These are phyloP conservation scores for Plebejus anna DNA, from an alignment of 2,888 invertebrate genomes.

Conservation along the genomic window DNA sequence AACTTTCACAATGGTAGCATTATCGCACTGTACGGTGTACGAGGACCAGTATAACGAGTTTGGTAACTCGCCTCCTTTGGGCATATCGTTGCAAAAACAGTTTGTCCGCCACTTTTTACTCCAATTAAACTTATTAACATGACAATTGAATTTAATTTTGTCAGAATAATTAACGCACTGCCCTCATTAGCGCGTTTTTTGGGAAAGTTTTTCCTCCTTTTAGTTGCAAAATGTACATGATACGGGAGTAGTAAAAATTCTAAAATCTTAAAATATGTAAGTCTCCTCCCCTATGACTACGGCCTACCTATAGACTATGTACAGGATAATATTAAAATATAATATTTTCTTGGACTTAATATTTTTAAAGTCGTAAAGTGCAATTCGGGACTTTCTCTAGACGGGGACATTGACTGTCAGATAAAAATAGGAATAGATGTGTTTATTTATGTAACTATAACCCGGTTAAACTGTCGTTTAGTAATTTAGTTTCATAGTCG, in stretches of 20 bases:
- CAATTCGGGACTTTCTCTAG: constrained; percentile 46
- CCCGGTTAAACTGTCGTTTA: constrained; percentile 69
- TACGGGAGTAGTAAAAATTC: no score
- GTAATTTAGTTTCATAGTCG: constrained; percentile 44
- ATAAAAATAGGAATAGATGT: constrained; percentile 67
- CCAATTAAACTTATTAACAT: constrained; percentile 10
- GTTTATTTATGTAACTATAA: constrained; percentile 75
- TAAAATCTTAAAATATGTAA: no score
- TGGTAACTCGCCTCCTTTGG: not conserved
- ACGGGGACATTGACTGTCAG: constrained; percentile 58
- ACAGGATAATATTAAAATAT: no score
- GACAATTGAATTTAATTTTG: constrained; percentile 15
- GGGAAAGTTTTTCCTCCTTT: no score
- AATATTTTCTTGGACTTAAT: no score
- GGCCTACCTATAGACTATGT: no score
- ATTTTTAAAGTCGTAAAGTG: constrained; percentile 24
- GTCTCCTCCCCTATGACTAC: no score
- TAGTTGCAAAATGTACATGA: no score
- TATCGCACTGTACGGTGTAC: not conserved
- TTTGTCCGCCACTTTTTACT: not conserved
- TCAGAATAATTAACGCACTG: not conserved
- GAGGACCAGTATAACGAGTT: not conserved
- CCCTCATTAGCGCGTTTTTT: not conserved
- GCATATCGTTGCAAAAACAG: not conserved
- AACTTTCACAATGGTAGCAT: constrained; percentile 12